A percentile compares a stretch with the other conserved stretches of the same genome.
phyloP scores from a whole-genome alignment of 2,797 vertebrate genomes.

The Stomatorhinus walkeri region DNA sequence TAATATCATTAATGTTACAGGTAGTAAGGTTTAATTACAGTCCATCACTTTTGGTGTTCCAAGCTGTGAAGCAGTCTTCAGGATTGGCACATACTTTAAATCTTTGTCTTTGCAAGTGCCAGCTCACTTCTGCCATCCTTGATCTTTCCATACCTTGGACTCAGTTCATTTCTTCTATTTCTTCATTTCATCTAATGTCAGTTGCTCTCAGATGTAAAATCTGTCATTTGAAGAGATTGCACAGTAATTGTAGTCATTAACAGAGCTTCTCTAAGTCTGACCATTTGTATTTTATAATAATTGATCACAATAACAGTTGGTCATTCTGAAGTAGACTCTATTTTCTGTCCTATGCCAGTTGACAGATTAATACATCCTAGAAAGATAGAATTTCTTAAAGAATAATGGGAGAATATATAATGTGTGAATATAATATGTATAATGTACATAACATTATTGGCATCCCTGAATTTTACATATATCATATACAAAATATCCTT shows the following conservation, averaged over 20 bases:
- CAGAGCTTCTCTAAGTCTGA: neutral
- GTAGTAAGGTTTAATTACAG: neutral
- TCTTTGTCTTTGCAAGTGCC: neutral
- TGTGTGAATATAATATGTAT: neutral
- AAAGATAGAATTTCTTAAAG: constrained; percentile 19
- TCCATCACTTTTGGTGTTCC: neutral
- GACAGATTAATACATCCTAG: neutral
- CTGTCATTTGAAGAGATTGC: neutral
- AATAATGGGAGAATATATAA: constrained; percentile 31
- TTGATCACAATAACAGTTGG: neutral
- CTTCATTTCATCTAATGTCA: neutral
- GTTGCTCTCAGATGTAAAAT: neutral
- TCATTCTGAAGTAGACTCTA: neutral
- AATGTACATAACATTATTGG: neutral
- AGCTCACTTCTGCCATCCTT: neutral
- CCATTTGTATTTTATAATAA: neutral
- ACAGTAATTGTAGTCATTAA: neutral
- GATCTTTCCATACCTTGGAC: neutral
- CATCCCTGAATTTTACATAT: neutral
- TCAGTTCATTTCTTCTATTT: neutral
- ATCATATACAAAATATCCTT: neutral
- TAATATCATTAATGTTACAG: constrained; percentile 55
- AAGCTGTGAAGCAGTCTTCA: neutral
- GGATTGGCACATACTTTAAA: neutral
- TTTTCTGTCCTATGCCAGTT: neutral